These are phyloP conservation scores for Parauchenoglanis punctatus DNA, from an alignment of 2,797 vertebrate species.

Conservation along the genomic window DNA sequence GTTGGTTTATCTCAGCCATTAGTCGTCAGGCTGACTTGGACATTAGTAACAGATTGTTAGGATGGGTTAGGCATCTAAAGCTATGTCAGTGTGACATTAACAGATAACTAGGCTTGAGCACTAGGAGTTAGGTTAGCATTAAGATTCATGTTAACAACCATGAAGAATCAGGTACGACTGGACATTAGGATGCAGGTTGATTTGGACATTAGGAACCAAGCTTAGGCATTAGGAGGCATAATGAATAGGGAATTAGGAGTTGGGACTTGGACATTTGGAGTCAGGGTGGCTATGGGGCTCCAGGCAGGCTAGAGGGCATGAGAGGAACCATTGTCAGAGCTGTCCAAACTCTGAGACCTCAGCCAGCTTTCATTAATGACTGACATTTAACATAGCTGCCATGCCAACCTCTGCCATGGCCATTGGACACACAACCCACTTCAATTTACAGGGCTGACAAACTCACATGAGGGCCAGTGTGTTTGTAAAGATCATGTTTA, in stretches of 20 bases:
- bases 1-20: background rate
- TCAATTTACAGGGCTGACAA: conserved; percentile 80
- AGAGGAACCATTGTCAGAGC: conserved; percentile 74
- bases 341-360: conserved; percentile 77
- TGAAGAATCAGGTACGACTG: background rate
- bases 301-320: conserved; percentile 77
- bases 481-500: conserved; percentile 29
- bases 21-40: background rate
- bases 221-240: conserved; percentile 8
- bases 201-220: conserved; percentile 8
- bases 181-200: conserved; percentile 4
- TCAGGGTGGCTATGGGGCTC: conserved; percentile 77
- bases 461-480: conserved; percentile 67
- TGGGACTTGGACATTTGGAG: conserved; percentile 66
- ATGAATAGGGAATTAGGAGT: conserved; percentile 49
- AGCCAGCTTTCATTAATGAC: conserved; percentile 80
- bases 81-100: background rate
- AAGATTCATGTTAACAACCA: background rate
- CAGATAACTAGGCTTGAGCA: background rate
- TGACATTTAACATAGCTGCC: conserved; percentile 82
- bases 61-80: background rate
- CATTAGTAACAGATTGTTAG: background rate
- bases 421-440: conserved; percentile 81
- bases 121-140: background rate
- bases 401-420: conserved; percentile 81